These are phyloP conservation scores for Nannoperca obscura DNA, from an alignment of 2,797 vertebrate genomes.

Conservation along the genomic window DNA sequence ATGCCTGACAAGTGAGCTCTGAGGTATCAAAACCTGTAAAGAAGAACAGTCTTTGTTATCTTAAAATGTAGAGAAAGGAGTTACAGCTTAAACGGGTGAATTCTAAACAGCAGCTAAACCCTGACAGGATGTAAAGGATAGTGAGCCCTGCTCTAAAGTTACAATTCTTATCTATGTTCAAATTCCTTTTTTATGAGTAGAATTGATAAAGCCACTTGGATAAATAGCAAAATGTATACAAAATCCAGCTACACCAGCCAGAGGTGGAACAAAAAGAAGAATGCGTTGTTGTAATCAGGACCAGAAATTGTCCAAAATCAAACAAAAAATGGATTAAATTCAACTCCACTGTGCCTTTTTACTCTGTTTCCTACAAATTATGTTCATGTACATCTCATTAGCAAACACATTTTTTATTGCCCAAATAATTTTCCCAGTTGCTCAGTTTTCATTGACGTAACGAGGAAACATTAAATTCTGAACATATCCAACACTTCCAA, in stretches of 20 bases:
- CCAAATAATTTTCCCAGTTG: neutral
- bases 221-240: neutral
- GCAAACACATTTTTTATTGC: neutral
- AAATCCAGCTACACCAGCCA: neutral
- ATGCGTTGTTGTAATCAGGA: slow-evolving; percentile 5
- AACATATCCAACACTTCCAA: too few relatives aligned
- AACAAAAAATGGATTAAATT: neutral
- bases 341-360: neutral
- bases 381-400: neutral
- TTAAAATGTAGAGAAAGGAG: slow-evolving; percentile 29
- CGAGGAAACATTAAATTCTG: neutral
- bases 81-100: slow-evolving; percentile 20
- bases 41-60: slow-evolving; percentile 31
- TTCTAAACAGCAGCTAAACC: slow-evolving; percentile 36
- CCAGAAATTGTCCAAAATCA: neutral
- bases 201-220: neutral
- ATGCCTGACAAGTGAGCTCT: slow-evolving; percentile 21
- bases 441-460: neutral
- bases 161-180: slow-evolving; percentile 15
- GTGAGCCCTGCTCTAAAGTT: slow-evolving; percentile 12
- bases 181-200: neutral
- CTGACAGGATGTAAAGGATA: slow-evolving; percentile 30
- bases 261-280: neutral
- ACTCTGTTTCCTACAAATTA: neutral
- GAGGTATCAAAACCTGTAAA: slow-evolving; percentile 7